Conservation (phyloP, 2,888 invertebrate genomes). For the Dorcus parallelipipedus region DNA sequence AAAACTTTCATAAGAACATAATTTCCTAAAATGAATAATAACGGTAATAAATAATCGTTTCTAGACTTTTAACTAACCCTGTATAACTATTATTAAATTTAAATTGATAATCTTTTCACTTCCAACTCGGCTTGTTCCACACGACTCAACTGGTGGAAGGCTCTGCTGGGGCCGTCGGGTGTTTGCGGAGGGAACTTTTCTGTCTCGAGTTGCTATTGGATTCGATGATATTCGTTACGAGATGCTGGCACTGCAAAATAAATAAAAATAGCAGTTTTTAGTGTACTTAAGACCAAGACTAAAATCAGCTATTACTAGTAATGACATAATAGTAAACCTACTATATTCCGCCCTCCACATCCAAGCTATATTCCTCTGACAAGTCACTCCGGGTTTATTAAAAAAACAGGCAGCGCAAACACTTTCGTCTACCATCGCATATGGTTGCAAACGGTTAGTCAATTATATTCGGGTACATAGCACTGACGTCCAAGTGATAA, state of each 20-base stretch:
- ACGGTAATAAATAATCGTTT: too few species aligned
- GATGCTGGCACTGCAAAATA: conserved; percentile 70
- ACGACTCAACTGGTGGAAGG: conserved; percentile 77
- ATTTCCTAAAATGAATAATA: too few species aligned
- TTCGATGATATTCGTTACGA: conserved; percentile 88
- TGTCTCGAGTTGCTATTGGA: conserved; percentile 94
- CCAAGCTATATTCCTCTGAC: conserved; percentile 95
- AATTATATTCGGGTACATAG: conserved; percentile 99
- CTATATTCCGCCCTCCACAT: conserved; percentile 92
- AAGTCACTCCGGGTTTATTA: conserved; percentile 84
- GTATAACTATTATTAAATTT: too few species aligned
- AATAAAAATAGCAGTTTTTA: conserved; percentile 2
- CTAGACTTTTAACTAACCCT: too few species aligned
- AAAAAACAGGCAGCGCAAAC: conserved; percentile 95
- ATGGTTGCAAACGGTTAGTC: conserved; percentile 95
- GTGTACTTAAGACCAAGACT: conserved; percentile 16
- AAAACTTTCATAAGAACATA: too few species aligned
- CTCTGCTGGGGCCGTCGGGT: conserved; percentile 75
- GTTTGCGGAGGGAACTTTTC: conserved; percentile 85
- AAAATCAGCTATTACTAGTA: not conserved
- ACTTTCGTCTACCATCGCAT: conserved; percentile 89
- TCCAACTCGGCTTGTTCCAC: conserved; percentile 77
- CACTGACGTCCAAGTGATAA: conserved; percentile 98
- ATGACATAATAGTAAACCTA: conserved; percentile 47
- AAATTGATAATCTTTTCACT: conserved; percentile 90